Base-by-base conservation (phyloP, 2,797 vertebrate species). In the Oryzias sinensis region DNA sequence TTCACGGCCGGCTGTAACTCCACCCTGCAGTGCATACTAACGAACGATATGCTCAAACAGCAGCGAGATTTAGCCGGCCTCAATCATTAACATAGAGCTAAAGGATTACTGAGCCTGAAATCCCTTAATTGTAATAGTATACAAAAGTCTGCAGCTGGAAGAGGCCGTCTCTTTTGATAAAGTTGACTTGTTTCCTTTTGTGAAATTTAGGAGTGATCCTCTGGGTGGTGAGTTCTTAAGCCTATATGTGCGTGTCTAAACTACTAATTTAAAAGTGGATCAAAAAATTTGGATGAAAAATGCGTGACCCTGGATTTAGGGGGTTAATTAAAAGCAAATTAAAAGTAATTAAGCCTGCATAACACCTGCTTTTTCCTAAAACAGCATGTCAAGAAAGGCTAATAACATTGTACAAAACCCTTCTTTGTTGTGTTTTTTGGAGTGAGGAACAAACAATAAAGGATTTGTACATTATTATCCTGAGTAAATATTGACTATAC, bases 311-410 rank as follows among this genome's bases (percentile, higher is more conserved):
- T 50, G 62, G 70, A 81, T 81, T 87, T 66, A 43, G 76, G 53
- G 76, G 89, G 89, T 92, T 93, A 92, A 92, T 92, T 90, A 92
- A 90, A 92, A 88, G 82, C 80, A 87, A 90, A 91, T 91, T 83
- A 82, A 87, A 90, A 88, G 81, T 86, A 87, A 89, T 91, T 91
- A 91, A 82, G 79, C 58, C 67, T 59, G 79, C 65, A 72, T 88
- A 89, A 89, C 90, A 92, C 88, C 90, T 91, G 89, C 84, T 81
- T 86, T 87, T 74, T 62, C 58, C 53, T 72, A 85, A 37, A 86
- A 84, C 80, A 82, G 81, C 80, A 84, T 48, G 67, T 85, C 69
- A 85, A 87, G 83, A 55, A 65, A 61, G 76, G 78, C 88, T 70
- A 77, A 77, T 80, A 91, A 90, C 89, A 89, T 86, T 83, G 84